phyloP scores from a whole-genome alignment of 1,140 invertebrate species.

The Scylla paramamosain region DNA sequence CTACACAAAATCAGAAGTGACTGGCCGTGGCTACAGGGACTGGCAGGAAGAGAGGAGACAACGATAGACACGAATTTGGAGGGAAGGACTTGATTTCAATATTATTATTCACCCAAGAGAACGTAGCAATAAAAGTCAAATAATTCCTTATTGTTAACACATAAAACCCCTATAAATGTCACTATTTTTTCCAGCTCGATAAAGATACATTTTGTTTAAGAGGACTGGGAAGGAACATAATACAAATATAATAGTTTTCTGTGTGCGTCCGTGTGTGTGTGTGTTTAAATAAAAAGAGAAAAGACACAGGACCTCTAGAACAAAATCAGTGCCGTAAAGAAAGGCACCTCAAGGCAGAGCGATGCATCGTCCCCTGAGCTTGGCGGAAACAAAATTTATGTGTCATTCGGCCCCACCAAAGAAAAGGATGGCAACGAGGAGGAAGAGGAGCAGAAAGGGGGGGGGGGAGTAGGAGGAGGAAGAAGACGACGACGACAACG shows the following conservation, averaged over 20 bases:
- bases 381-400: constrained; percentile 23
- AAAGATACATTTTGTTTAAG: no score
- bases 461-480: constrained; percentile 29
- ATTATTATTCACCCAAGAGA: no score
- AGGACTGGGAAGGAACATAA: no score
- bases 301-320: not conserved
- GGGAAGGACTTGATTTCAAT: no score
- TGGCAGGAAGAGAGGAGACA: no score
- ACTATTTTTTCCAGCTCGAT: no score
- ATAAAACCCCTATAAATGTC: no score
- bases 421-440: constrained; percentile 17
- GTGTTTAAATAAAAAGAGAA: not conserved
- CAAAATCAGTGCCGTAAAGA: not conserved
- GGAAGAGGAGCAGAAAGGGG: constrained; percentile 13
- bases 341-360: not conserved
- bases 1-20: no score
- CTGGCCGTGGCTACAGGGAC: no score
- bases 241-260: not conserved
- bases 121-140: no score
- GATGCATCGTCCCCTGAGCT: constrained; percentile 17
- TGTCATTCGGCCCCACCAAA: constrained; percentile 12
- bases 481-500: not conserved
- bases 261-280: constrained; percentile 5
- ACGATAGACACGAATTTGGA: no score
- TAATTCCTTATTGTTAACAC: no score